Evolutionary conservation across 2,113 vertebrate species (phyloP).

Genomic region (Bufo bufo): DNA sequence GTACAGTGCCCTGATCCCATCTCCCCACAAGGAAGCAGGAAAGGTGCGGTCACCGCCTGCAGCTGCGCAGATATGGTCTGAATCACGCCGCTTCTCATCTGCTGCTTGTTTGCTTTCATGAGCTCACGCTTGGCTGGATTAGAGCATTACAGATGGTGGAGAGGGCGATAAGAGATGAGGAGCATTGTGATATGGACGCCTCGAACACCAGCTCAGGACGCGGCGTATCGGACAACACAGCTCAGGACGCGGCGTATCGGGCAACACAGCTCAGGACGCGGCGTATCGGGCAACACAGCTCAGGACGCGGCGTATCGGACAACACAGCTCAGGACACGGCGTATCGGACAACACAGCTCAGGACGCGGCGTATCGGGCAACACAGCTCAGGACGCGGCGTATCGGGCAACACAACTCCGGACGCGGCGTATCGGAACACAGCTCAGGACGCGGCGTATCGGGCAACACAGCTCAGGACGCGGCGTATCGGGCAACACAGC

Average conservation of each 20-base stretch:
- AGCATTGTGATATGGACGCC: not conserved
- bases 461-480: no score
- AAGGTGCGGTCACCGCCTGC: not conserved
- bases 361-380: no score
- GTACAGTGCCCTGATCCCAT: not conserved
- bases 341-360: no score
- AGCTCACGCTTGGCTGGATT: constrained; percentile 24
- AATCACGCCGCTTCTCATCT: not conserved
- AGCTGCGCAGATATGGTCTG: not conserved
- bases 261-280: not conserved
- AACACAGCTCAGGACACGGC: no score
- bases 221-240: no score
- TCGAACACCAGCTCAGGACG: not conserved
- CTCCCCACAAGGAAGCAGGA: not conserved
- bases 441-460: no score
- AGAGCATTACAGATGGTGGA: not conserved
- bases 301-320: no score
- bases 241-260: not conserved
- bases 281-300: not conserved
- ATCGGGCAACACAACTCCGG: no score
- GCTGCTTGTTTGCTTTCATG: not conserved
- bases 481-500: no score
- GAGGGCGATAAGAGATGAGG: constrained; percentile 16
- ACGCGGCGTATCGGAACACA: no score
- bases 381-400: no score